Evolutionary conservation across 2,797 vertebrate species (phyloP).

Genomic region (Podarcis siculus): DNA sequence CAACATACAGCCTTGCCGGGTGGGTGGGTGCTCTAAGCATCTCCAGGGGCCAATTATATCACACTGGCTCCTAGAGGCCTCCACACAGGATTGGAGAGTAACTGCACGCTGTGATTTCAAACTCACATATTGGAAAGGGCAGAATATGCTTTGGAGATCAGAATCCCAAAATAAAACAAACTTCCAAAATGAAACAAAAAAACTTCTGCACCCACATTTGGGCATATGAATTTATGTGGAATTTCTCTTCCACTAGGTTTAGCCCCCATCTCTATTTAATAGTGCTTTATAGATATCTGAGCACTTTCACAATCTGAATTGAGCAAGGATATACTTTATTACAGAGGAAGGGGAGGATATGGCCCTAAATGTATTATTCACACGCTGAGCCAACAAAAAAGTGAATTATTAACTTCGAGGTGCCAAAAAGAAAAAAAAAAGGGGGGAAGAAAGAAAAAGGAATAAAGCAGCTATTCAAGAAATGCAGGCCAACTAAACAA

Average conservation of each 20-base stretch:
- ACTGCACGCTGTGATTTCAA: neutral
- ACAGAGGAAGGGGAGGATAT: neutral
- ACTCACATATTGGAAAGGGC: neutral
- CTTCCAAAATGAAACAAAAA: neutral
- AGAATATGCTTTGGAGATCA: neutral
- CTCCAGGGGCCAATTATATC: neutral
- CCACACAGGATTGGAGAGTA: neutral
- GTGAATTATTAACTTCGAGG: conserved; percentile 3
- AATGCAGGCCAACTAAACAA: conserved; percentile 19
- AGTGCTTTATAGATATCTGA: conserved; percentile 20
- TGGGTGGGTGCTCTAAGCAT: neutral
- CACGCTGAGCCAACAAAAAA: conserved; percentile 25
- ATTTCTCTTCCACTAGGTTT: neutral
- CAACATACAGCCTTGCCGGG: neutral
- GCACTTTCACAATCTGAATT: conserved; percentile 10
- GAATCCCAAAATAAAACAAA: neutral
- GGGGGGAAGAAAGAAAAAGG: conserved; percentile 5
- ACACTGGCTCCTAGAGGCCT: neutral
- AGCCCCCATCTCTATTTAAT: neutral
- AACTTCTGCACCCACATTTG: neutral
- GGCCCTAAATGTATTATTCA: conserved; percentile 36
- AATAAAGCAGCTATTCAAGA: conserved; percentile 27
- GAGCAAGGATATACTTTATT: conserved; percentile 11
- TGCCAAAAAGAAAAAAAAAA: neutral
- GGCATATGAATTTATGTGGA: neutral